Conservation (phyloP, 2,797 vertebrate species). For the Melanotaenia trifasciata region DNA sequence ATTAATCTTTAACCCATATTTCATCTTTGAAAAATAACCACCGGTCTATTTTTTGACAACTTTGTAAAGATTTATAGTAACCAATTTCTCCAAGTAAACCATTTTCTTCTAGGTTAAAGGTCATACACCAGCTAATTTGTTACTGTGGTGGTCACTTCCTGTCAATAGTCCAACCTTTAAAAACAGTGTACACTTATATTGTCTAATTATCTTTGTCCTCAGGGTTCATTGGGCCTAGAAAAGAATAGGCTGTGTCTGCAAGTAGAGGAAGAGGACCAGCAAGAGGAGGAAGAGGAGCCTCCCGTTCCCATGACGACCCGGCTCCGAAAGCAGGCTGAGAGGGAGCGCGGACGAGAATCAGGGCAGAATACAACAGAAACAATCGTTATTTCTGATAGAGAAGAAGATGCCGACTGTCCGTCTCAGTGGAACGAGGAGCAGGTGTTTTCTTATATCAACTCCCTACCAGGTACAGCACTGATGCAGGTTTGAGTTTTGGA, state of each 20-base stretch:
- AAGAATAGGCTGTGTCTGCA: constrained; percentile 31
- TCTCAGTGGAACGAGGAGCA: constrained; percentile 91
- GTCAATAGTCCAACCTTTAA: background rate
- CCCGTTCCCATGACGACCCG: constrained; percentile 90
- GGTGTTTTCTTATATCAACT: constrained; percentile 90
- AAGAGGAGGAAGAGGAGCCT: constrained; percentile 73
- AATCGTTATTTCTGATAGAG: constrained; percentile 74
- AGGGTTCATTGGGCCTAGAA: constrained; percentile 25
- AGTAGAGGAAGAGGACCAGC: constrained; percentile 41
- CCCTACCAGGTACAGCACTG: constrained; percentile 86
- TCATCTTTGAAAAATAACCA: no score
- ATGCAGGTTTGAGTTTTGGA: background rate
- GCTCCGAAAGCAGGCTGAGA: constrained; percentile 87
- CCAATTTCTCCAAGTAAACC: background rate
- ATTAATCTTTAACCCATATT: no score
- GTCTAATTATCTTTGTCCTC: background rate
- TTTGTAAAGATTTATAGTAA: no score
- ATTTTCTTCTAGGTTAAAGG: background rate
- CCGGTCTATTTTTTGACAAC: no score
- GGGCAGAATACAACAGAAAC: constrained; percentile 78
- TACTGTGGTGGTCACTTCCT: background rate
- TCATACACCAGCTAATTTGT: background rate
- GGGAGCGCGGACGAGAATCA: constrained; percentile 68
- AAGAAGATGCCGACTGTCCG: constrained; percentile 81
- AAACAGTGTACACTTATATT: background rate